Base-by-base conservation (phyloP, 2,888 invertebrate species). In the Lutraria lutraria region DNA sequence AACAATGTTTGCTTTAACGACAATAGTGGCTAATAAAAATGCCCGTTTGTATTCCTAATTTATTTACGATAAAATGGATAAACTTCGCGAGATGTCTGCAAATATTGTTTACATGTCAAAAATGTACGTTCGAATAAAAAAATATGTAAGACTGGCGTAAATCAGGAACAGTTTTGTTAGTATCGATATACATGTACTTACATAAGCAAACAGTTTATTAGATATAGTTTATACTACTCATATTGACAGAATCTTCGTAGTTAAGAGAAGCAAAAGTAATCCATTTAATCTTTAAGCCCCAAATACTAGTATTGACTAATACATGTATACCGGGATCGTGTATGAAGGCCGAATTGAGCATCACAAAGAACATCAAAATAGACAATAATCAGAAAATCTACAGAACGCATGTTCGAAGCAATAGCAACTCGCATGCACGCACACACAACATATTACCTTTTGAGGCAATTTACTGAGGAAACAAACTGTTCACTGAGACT, bases 11-110 rank as follows among this genome's bases (percentile, higher is more conserved):
- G n/a, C 63, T 68, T 68, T 25, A 25, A 68, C 25, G 63, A 68
- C 63, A n/a, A n/a, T 68, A n/a, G 63, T 34, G 76, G 76, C 76
- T 76, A 76, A 76, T 31, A 25, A 76, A 34, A 76, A 31, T n/a
- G 15, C 19, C 76, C 19, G 16, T 34, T 34, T 76, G 34, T 76
- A 31, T 76, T 76, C 2, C 8, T 76, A 31, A 76, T 76, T 43
- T 43, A 43, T 31, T 76, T 34, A 76, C 29, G 31, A 76, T 31
- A 76, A 31, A 76, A 34, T 19, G 29, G 34, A 16, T 76, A 31
- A 76, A 76, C 76, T 31, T 19, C 31, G 15, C 76, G 15, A 19
- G 76, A 76, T 72, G 15, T 72, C n/a, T 31, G 16, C 12, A 12
- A 31, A n/a, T 31, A 16, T 15, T 72, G 31, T 72, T 31, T 31